Evolutionary conservation across 2,888 invertebrate species (phyloP), one percentile per base, ranked within the genome.

Genomic region (Pristionchus maxplancki): DNA sequence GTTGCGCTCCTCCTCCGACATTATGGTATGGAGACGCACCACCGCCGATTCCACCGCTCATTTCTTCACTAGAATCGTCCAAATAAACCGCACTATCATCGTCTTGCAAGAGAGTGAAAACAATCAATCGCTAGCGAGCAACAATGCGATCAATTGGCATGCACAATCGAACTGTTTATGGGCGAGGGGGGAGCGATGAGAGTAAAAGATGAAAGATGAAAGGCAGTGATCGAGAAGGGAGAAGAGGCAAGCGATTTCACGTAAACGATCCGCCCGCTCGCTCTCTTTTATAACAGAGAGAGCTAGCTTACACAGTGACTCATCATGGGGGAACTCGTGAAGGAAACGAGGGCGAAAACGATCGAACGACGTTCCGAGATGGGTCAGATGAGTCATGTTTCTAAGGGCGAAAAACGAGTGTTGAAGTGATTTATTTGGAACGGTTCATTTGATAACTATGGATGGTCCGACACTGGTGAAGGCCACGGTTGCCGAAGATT

Each of bases 271-370:
- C 40, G 17, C 37, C 24, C 78, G 28, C 78, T 78, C 37, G 34
- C 78, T 40, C 78, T 24, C 44, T 44, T 74, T 78, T 78, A 78
- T 78, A 78, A 78, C 78, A 78, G 44, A 78, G 71, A 64, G 15
- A 48, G 62, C 31, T 44, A 28, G 78, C 78, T 78, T 78, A 44
- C 78, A 44, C 44, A 78, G 15, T 78, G 78, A 78, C 48, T 78
- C 78, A 78, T 78, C 71, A 15, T n/a, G 28, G n/a, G 13, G n/a
- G 71, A 74, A 20, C 71, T 74, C 20, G 71, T 74, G 71, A 74
- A 24, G 37, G 17, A 40, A 74, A 74, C 17, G 71, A 74, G 24
- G 44, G 40, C 40, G 44, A 44, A 78, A 78, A 28, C 28, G 44
- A 20, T 13, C 20, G 48, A 78, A 44, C 44, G 44, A n/a, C 44